phyloP scores from a whole-genome alignment of 2,888 invertebrate species.

The Cataglyphis livida region DNA sequence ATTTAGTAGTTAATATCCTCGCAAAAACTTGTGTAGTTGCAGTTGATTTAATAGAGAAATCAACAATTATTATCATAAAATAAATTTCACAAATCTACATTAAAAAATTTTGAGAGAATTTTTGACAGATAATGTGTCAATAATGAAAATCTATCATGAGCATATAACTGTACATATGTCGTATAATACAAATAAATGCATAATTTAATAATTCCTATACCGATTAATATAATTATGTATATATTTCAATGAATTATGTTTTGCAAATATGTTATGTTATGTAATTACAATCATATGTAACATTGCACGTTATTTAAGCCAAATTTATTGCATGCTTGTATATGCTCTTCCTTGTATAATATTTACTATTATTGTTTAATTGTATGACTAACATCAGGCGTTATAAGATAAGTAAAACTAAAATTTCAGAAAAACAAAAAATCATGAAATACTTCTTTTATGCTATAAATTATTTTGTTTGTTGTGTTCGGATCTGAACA shows the following conservation, averaged over 20 bases:
- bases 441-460: slow-evolving; percentile 21
- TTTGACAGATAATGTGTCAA: slow-evolving; percentile 14
- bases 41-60: background rate
- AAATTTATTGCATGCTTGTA: slow-evolving; percentile 21
- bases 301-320: slow-evolving; percentile 8
- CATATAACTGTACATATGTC: background rate
- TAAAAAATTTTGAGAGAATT: background rate
- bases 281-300: slow-evolving; percentile 38
- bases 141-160: background rate
- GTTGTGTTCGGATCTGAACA: slow-evolving; percentile 8
- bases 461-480: background rate
- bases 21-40: background rate
- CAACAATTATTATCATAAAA: background rate
- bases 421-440: slow-evolving; percentile 16
- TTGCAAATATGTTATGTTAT: slow-evolving; percentile 33
- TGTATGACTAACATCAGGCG: background rate
- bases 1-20: background rate
- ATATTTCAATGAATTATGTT: slow-evolving; percentile 42
- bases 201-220: slow-evolving; percentile 38
- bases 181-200: background rate
- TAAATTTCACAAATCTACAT: background rate
- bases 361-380: slow-evolving; percentile 30
- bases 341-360: background rate
- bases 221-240: slow-evolving; percentile 17
- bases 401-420: background rate